Evolutionary conservation across 2,888 invertebrate genomes (phyloP), one percentile per base, ranked within the genome.

Genomic region (Dicycla oo): DNA sequence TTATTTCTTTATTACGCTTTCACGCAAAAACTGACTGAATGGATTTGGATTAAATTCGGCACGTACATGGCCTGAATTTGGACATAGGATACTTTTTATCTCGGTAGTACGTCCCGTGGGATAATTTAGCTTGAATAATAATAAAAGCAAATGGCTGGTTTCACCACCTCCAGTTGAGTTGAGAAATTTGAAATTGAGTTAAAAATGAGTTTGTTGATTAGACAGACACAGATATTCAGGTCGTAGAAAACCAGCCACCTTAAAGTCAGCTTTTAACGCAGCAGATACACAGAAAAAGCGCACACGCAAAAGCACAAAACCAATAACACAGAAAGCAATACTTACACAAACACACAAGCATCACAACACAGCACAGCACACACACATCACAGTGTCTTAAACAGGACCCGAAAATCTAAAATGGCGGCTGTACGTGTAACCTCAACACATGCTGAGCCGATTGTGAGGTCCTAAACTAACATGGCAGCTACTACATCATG

Each of bases 371-470:
- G 69, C 67, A 76, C 82, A 76, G 58, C 51, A 83, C 81, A 84
- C 86, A 87, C 87, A 83, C 80, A 81, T 87, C 89, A 88, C 88
- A 86, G 78, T 74, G 15, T 64, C 56, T 43, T 64, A 54, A 60
- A 45, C 47, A 43, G 78, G 85, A 88, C 86, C 72, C 79, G 76
- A 86, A 89, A 71, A 74, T 70, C 81, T 73, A 90, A 90, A 78
- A 91, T 89, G 89, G 92, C 89, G 89, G 81, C 85, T 87, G 87
- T 83, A 89, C 95, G 95, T 95, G 92, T 82, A 91, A 71, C 82
- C 87, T 83, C 83, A 88, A 91, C 93, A 88, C 94, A 95, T 93
- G 94, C 94, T 93, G 89, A 79, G 78, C 76, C 85, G 81, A 69
- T 70, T 81, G 57, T 81, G 80, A 83, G 63, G 58, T 57, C 62